Percentiles rank a stretch among this genome's conserved stretches.
phyloP scores from a whole-genome alignment of 2,113 vertebrate genomes.

The Phylloscopus trochilus region DNA sequence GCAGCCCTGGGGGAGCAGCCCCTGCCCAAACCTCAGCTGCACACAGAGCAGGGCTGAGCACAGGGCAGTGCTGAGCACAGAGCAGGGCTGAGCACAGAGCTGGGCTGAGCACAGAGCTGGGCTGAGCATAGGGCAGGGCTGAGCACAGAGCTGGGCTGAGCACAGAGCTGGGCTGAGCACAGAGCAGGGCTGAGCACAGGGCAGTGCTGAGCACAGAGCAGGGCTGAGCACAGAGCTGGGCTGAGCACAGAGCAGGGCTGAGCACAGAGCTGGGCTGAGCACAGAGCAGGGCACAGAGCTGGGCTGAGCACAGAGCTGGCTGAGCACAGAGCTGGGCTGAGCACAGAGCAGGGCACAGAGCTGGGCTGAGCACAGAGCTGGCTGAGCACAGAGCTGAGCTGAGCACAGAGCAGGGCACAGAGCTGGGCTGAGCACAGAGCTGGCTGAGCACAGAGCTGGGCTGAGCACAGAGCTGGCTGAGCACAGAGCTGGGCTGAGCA shows the following conservation, averaged over 20 bases:
- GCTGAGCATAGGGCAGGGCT: background rate
- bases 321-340: fast-evolving
- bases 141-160: fast-evolving
- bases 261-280: no score
- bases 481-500: fast-evolving
- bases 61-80: fast-evolving
- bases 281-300: no score
- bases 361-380: no score
- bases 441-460: fast-evolving
- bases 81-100: background rate
- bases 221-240: no score
- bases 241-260: fast-evolving
- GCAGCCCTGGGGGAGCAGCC: background rate
- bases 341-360: fast-evolving
- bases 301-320: no score
- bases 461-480: no score
- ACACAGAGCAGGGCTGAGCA: fast-evolving
- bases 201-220: no score
- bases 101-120: fast-evolving
- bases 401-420: fast-evolving
- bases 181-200: background rate
- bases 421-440: fast-evolving
- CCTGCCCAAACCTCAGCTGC: fast-evolving
- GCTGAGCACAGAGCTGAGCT: no score
- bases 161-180: fast-evolving